Evolutionary conservation across 2,797 vertebrate species (phyloP).

Genomic region (Tamandua tetradactyla): DNA sequence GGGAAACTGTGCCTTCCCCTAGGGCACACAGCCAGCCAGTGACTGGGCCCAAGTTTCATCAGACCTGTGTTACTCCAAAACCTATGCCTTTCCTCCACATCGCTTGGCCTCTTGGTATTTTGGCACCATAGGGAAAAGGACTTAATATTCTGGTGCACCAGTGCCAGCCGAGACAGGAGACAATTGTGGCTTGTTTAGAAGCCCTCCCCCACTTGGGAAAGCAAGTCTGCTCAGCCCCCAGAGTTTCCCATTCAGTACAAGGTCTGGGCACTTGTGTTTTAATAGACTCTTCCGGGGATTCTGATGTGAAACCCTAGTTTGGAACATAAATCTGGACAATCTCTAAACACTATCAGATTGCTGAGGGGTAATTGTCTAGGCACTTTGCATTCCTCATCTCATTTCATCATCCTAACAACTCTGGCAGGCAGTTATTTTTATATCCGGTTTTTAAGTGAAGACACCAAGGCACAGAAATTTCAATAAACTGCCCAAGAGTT

Average conservation of each 20-base stretch:
- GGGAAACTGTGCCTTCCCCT: background rate
- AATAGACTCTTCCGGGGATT: background rate
- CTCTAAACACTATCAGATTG: background rate
- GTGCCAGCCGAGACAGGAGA: background rate
- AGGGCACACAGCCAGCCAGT: background rate
- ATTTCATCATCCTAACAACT: background rate
- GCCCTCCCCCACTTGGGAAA: background rate
- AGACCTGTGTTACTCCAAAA: background rate
- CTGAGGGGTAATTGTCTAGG: background rate
- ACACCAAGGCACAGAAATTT: background rate
- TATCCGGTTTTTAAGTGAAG: background rate
- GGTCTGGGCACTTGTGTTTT: conserved; percentile 19
- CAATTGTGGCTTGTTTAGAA: conserved; percentile 30
- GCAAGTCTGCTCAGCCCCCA: background rate
- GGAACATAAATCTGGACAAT: background rate
- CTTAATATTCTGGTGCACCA: conserved; percentile 42
- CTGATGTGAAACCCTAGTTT: background rate
- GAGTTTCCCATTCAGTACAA: background rate
- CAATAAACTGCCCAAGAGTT: background rate
- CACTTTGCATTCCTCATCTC: background rate
- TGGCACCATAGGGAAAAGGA: background rate
- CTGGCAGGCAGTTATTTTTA: background rate
- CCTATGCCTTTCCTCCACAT: background rate
- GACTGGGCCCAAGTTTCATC: background rate
- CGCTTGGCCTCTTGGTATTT: background rate